phyloP scores from a whole-genome alignment of 2,113 vertebrate species.

The Macrotus californicus region DNA sequence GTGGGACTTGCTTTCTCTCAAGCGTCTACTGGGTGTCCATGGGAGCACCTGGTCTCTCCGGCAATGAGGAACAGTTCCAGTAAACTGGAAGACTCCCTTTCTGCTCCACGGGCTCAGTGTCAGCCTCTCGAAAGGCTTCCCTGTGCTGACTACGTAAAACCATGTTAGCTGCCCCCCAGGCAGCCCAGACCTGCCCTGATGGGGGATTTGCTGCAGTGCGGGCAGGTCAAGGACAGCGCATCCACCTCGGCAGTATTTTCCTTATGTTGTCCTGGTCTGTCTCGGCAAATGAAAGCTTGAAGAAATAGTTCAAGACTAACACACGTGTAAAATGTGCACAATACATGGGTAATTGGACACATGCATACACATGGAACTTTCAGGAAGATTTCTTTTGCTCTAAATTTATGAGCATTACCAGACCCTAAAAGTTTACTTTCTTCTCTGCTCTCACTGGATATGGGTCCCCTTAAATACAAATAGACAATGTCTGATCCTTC shows the following conservation, averaged over 20 bases:
- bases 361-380: background rate
- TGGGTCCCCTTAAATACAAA: background rate
- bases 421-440: background rate
- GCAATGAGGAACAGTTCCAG: background rate
- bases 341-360: background rate
- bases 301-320: background rate
- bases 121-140: background rate
- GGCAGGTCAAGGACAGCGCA: background rate
- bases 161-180: background rate
- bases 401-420: background rate
- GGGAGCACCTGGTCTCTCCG: background rate
- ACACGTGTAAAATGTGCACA: background rate
- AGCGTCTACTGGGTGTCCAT: background rate
- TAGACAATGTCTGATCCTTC: background rate
- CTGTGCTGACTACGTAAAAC: background rate
- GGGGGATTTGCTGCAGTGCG: background rate
- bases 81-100: background rate
- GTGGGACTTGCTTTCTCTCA: background rate
- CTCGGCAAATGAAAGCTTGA: background rate
- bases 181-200: background rate
- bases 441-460: background rate
- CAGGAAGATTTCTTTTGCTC: background rate
- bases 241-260: background rate
- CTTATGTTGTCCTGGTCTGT: background rate
- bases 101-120: background rate